Percentiles rank a stretch among this genome's conserved stretches.
Conservation (phyloP, 1,140 invertebrate species). For the Drosophila guanche region DNA sequence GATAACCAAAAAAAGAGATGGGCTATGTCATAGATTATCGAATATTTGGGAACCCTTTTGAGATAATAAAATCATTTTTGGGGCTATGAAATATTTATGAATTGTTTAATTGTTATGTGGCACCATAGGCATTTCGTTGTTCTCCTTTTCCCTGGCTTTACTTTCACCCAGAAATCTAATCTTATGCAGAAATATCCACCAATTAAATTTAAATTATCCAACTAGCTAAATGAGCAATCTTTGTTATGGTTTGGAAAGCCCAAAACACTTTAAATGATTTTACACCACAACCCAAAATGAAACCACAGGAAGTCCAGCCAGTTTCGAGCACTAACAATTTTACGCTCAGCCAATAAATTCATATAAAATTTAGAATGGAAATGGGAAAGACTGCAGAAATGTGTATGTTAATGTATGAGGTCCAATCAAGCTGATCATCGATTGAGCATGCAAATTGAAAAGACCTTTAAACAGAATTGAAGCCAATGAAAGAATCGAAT, state of each 20-base stretch:
- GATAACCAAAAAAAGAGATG: constrained; percentile 20
- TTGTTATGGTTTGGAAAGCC: constrained; percentile 41
- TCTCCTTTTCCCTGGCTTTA: neutral
- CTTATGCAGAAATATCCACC: constrained; percentile 1
- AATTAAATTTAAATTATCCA: neutral
- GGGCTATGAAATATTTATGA: constrained; percentile 1
- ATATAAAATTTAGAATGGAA: constrained; percentile 50
- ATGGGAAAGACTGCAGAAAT: constrained; percentile 43
- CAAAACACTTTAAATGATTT: constrained; percentile 27
- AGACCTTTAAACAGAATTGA: constrained; percentile 80
- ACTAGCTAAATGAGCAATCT: constrained; percentile 48
- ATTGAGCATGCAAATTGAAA: constrained; percentile 73
- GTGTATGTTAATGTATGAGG: neutral
- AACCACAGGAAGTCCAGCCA: constrained; percentile 49
- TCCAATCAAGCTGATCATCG: constrained; percentile 54
- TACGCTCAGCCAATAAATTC: constrained; percentile 59
- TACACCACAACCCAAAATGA: constrained; percentile 24
- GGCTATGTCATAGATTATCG: neutral
- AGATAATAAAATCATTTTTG: constrained; percentile 9
- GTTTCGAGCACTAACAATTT: constrained; percentile 51
- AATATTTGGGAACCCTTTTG: neutral
- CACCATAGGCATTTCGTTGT: constrained; percentile 4
- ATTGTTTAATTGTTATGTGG: constrained; percentile 20
- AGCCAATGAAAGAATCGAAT: constrained; percentile 62
- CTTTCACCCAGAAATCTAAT: constrained; percentile 16